Evolutionary conservation across 2,797 vertebrate species (phyloP).

Genomic region (Poecilia wingei): DNA sequence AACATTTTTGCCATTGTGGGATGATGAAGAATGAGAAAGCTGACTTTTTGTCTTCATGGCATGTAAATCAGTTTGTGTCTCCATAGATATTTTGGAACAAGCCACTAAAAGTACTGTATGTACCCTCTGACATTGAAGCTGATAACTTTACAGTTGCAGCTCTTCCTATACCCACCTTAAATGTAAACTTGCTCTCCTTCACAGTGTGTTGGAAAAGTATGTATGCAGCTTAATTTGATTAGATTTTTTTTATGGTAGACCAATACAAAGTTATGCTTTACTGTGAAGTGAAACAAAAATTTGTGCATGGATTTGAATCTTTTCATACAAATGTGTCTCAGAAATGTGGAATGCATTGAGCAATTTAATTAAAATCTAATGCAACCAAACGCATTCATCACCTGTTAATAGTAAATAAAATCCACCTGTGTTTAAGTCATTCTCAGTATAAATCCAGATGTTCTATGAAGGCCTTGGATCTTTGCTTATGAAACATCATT

Average conservation of each 20-base stretch:
- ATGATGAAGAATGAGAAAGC: not conserved
- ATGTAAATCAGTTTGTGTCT: constrained; percentile 18
- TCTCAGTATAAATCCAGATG: not conserved
- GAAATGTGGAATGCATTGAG: not conserved
- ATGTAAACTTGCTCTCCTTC: not conserved
- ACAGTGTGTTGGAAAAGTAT: not conserved
- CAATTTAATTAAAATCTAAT: not conserved
- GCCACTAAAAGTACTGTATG: constrained; percentile 4
- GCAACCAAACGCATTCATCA: not conserved
- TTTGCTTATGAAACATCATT: not conserved
- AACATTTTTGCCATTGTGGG: not conserved
- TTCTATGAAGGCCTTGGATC: not conserved
- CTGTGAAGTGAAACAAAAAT: not conserved
- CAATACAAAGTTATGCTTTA: not conserved
- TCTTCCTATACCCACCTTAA: not conserved
- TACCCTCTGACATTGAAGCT: constrained; percentile 33
- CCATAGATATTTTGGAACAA: constrained; percentile 19
- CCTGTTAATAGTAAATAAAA: not conserved
- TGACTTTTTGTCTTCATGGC: constrained; percentile 19
- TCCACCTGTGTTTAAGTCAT: not conserved
- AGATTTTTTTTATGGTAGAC: not conserved
- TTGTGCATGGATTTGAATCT: not conserved
- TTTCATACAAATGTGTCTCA: not conserved
- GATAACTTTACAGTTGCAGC: not conserved
- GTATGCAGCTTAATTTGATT: not conserved